These are phyloP conservation scores for Palythoa caribaeorum DNA, from an alignment of 92 coral and sea anemone species.

Conservation along the genomic window DNA sequence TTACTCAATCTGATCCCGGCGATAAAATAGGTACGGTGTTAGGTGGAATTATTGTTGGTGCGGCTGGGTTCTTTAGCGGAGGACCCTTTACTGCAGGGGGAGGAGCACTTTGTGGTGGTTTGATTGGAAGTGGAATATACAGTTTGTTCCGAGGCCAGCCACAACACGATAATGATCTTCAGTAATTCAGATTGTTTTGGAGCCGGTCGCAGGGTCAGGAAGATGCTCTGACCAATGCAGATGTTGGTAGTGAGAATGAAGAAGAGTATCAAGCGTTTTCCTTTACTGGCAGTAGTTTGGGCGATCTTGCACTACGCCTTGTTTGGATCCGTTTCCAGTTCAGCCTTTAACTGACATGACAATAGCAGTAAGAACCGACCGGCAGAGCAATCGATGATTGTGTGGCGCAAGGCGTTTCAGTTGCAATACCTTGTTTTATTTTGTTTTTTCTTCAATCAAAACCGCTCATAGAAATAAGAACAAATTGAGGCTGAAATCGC, in stretches of 20 bases:
- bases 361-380: no score
- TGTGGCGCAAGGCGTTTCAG: no score
- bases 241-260: neutral
- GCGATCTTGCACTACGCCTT: neutral
- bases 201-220: neutral
- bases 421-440: no score
- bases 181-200: neutral
- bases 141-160: neutral
- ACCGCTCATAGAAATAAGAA: no score
- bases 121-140: slow-evolving; percentile 19
- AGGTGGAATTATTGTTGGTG: neutral
- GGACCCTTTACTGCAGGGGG: neutral
- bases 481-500: no score
- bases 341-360: no score
- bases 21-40: slow-evolving; percentile 9
- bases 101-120: neutral
- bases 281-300: neutral
- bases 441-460: no score
- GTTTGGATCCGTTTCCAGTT: neutral
- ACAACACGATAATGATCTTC: neutral
- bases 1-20: slow-evolving; percentile 17
- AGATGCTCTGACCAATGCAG: neutral
- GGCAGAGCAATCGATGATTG: neutral
- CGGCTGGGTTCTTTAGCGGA: slow-evolving; percentile 8
- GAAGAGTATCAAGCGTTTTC: neutral